Percentiles rank a stretch among this genome's conserved stretches.
Conservation (phyloP, 2,797 vertebrate species). For the Clarias laeviceps region DNA sequence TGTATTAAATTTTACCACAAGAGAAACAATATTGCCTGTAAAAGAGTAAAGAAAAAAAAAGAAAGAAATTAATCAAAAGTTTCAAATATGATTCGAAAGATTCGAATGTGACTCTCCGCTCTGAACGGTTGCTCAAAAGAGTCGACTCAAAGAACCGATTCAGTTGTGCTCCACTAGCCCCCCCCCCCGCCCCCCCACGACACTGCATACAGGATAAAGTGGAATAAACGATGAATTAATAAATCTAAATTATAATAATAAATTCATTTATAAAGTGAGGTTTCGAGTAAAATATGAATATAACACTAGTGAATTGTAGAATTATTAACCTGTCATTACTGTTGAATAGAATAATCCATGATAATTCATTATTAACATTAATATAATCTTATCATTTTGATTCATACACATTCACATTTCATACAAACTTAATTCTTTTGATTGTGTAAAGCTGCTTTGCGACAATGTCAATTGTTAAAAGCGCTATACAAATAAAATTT, state of each 20-base stretch:
- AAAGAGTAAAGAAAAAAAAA: too few species aligned
- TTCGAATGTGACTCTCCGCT: not conserved
- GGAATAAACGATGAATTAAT: not conserved
- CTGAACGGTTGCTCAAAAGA: not conserved
- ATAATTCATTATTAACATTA: not conserved
- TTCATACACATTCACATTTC: too few species aligned
- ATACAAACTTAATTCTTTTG: too few species aligned
- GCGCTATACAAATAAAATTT: too few species aligned
- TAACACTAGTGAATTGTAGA: not conserved
- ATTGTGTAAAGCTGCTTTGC: too few species aligned
- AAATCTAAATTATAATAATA: not conserved
- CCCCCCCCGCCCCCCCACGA: too few species aligned
- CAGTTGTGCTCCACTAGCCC: not conserved
- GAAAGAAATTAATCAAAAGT: too few species aligned
- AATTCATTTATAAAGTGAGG: not conserved
- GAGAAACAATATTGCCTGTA: not conserved
- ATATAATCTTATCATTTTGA: too few species aligned
- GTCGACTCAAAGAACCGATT: not conserved
- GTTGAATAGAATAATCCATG: too few species aligned
- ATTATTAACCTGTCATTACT: not conserved
- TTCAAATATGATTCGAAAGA: not conserved
- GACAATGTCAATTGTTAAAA: too few species aligned
- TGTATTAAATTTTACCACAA: not conserved
- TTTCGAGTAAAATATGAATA: not conserved
- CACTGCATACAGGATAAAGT: too few species aligned